phyloP scores from a whole-genome alignment of 2,113 vertebrate species.

The Pachypanchax playfairii region DNA sequence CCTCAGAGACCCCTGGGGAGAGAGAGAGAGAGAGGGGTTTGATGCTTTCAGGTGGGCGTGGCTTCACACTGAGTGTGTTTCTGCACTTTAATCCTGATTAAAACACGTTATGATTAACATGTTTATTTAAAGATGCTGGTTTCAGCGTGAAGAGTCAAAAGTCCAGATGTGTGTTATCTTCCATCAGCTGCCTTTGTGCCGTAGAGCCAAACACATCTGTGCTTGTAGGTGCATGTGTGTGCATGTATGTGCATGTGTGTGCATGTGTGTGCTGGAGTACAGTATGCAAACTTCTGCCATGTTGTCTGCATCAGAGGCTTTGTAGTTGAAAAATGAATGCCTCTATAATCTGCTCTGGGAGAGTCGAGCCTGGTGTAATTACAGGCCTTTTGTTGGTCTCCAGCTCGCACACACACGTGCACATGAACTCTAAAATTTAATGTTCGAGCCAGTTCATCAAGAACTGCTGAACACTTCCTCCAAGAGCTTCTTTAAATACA shows the following conservation, averaged over 20 bases:
- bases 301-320: conserved; percentile 21
- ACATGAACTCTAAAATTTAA: conserved; percentile 1
- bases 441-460: neutral
- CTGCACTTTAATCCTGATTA: neutral
- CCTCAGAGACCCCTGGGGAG: conserved; percentile 21
- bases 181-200: conserved; percentile 3
- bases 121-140: neutral
- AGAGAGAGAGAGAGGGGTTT: conserved; percentile 14
- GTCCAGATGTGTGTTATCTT: conserved; percentile 19
- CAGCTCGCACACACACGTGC: neutral
- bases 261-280: neutral
- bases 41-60: neutral
- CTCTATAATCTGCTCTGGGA: conserved; percentile 24
- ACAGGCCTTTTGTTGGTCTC: conserved; percentile 23
- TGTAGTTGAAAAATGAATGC: conserved; percentile 31
- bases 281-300: conserved; percentile 19
- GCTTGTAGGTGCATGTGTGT: conserved; percentile 15
- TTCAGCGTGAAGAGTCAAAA: conserved; percentile 3
- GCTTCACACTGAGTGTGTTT: neutral
- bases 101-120: no score
- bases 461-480: neutral
- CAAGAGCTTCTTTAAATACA: neutral
- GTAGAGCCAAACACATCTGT: conserved; percentile 5
- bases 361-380: conserved; percentile 29
- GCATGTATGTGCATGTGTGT: conserved; percentile 14